A percentile compares a stretch with the other conserved stretches of the same genome.
phyloP scores from a whole-genome alignment of 2,797 vertebrate genomes.

The Malurus splendens region DNA sequence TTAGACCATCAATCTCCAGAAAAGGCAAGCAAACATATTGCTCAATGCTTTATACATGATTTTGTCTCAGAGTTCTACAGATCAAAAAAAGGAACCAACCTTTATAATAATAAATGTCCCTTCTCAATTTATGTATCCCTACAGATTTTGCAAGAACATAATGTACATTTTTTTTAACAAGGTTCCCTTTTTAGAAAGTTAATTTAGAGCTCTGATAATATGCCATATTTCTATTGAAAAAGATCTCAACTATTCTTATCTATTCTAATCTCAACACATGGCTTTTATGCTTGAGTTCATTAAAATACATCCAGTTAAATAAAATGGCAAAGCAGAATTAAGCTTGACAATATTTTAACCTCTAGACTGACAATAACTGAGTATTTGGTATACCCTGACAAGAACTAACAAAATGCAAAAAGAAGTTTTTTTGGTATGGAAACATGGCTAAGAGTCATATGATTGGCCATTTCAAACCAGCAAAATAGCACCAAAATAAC shows the following conservation, averaged over 20 bases:
- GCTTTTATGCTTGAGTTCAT: background rate
- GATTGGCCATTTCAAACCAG: background rate
- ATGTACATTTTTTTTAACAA: background rate
- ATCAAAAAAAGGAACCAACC: background rate
- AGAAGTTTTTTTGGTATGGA: background rate
- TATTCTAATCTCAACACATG: background rate
- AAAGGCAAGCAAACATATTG: background rate
- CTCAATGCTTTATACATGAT: background rate
- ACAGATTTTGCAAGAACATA: background rate
- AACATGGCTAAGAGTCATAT: background rate
- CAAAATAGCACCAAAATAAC: background rate
- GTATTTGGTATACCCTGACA: background rate
- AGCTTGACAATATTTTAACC: background rate
- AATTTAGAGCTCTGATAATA: background rate
- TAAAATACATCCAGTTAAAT: background rate
- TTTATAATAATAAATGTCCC: background rate
- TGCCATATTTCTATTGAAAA: background rate
- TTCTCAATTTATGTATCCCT: background rate
- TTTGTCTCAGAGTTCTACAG: background rate
- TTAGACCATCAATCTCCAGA: background rate
- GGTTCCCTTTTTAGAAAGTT: background rate
- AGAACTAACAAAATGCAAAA: background rate
- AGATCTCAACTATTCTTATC: background rate
- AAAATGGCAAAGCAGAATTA: background rate
- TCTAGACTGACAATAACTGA: background rate